Base-by-base conservation (phyloP, 2,888 invertebrate species). In the Thelaira solivaga region DNA sequence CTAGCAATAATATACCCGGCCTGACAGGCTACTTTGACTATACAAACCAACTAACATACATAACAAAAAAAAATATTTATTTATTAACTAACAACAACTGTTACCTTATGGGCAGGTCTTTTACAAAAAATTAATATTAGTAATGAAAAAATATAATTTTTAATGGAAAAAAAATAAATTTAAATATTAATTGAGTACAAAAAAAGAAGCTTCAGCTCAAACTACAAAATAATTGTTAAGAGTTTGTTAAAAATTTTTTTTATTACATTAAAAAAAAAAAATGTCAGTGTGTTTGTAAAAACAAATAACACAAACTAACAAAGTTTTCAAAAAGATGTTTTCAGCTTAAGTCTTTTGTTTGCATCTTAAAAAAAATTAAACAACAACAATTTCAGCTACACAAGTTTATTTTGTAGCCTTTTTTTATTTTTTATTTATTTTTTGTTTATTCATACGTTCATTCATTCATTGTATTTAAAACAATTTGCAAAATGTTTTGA, bases 281-380 rank as follows among this genome's bases (percentile, higher is more conserved):
- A 36, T 45, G 45, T 53, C 22, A 29, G 26, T 13, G 10, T n/a
- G 0, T 24, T 13, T 49, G 59, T 26, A 45, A 24, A 43, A 18
- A 59, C n/a, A 36, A 36, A 36, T 3, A 13, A 31, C n/a, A 49
- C 7, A 59, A 24, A 10, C 22, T 7, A 34, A 7, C 10, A 34
- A 29, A 2, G n/a, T 16, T 31, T 11, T 29, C 20, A 22, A 5
- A 41, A 16, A 4, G 4, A 53, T 10, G 43, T 45, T 55, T 43
- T n/a, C 18, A 6, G 39, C 55, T 47, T 41, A 75, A 69, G 49
- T 76, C 68, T 55, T 62, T 62, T 31, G 55, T 49, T 64, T 49
- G 18, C 8, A 1, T 4, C 7, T 29, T 4, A 11, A 13, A 39
- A n/a, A n/a, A n/a, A n/a, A n/a, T n/a, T 13, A 39, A 31, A 41